Base-by-base conservation (phyloP, 2,888 invertebrate genomes). In the Pollenia labialis region DNA sequence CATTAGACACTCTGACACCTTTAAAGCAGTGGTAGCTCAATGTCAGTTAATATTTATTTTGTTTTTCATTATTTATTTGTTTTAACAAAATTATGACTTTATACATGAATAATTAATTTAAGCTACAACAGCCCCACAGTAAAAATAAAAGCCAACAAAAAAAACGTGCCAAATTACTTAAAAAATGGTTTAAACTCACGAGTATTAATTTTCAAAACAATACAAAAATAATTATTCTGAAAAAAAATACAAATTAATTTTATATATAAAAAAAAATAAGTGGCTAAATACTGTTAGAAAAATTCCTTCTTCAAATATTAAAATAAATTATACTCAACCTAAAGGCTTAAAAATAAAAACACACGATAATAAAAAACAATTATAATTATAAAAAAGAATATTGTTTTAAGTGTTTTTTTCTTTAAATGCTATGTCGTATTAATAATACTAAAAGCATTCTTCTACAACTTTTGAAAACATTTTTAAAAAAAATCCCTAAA, bases 41-140 rank as follows among this genome's bases (percentile, higher is more conserved):
- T 77, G 68, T 56, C 68, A 77, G 32, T 9, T n/a, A 10, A n/a
- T 52, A 62, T 18, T 50, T 75, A 18, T 40, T 74, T 69, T n/a
- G n/a, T n/a, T n/a, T 54, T 11, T 32, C 54, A 14, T 44, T 10
- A 18, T 58, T 68, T 14, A 46, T 72, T 46, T 72, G 18, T 1
- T 58, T 4, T 8, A 23, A n/a, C 23, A 72, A 72, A 76, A 44
- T 76, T 76, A 52, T 64, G 42, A 46, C n/a, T 76, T 76, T 44
- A 16, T 54, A 66, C 54, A 77, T 77, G 56, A 68, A 77, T 77
- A 68, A 56, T 48, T 40, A 16, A 48, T 58, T 68, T 40, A 32
- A 46, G 46, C 10, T 64, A 8, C 14, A 68, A 8, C 14, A 68
- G 46, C 54, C 23, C 23, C 10, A 52, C 9, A 18, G 56, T 16